Conservation (phyloP, 1,140 invertebrate species). For the Drosophila kurseongensis region DNA sequence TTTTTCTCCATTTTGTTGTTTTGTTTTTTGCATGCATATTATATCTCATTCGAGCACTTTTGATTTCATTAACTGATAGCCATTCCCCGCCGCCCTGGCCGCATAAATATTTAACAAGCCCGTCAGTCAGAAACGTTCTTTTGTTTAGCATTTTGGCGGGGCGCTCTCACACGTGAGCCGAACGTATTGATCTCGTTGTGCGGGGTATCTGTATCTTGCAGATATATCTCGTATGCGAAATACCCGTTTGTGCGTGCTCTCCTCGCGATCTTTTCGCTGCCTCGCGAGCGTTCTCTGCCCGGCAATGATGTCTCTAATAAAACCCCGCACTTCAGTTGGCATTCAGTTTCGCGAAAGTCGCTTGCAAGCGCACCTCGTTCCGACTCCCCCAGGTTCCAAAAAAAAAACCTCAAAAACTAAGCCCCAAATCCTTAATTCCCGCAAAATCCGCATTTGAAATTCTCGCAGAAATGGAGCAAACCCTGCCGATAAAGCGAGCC, state of each 20-base stretch:
- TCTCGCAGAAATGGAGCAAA: constrained; percentile 65
- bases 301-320: constrained; percentile 75
- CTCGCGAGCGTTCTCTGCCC: constrained; percentile 26
- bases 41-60: constrained; percentile 49
- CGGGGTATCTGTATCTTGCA: constrained; percentile 58
- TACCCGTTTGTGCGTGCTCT: constrained; percentile 73
- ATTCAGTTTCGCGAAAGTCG: constrained; percentile 83
- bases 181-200: constrained; percentile 76
- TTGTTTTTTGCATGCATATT: neutral
- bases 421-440: neutral
- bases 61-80: constrained; percentile 64
- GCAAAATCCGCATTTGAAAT: neutral
- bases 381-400: constrained; percentile 34
- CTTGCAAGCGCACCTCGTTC: constrained; percentile 82
- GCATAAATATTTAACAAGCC: constrained; percentile 74
- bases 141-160: constrained; percentile 43
- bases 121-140: constrained; percentile 50
- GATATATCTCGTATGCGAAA: constrained; percentile 77
- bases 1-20: neutral
- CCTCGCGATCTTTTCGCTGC: constrained; percentile 24
- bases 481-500: constrained; percentile 71
- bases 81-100: constrained; percentile 14
- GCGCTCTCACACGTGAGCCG: constrained; percentile 72
- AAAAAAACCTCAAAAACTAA: constrained; percentile 1
- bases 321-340: constrained; percentile 81